Conservation (phyloP, 2,888 invertebrate genomes). For the Frankliniella fusca region DNA sequence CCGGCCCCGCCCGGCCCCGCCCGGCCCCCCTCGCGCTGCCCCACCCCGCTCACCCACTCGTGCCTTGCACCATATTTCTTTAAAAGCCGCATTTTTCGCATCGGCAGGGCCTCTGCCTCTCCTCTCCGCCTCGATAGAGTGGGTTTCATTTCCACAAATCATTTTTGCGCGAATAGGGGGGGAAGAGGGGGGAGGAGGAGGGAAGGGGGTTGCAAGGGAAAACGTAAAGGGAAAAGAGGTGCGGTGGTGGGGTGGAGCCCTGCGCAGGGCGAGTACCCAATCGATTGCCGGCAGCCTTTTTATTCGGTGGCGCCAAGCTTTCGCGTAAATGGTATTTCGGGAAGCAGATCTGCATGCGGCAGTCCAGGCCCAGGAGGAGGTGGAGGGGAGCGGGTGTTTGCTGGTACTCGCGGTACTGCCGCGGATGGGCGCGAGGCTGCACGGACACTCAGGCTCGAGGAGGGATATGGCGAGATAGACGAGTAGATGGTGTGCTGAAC, state of each 20-base stretch:
- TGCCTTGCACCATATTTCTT: neutral
- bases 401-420: too few species aligned
- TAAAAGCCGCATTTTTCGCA: constrained; percentile 17
- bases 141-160: constrained; percentile 25
- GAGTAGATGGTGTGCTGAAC: too few species aligned
- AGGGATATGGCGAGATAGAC: neutral
- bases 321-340: neutral
- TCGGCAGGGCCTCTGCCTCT: constrained; percentile 1
- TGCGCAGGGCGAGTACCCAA: neutral
- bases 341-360: neutral
- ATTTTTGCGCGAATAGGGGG: neutral
- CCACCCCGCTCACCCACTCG: neutral
- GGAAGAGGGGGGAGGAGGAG: too few species aligned
- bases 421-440: too few species aligned
- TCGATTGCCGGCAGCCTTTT: neutral
- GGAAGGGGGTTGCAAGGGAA: too few species aligned
- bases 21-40: neutral
- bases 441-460: neutral
- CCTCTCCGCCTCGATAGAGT: constrained; percentile 1
- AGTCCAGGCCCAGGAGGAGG: neutral
- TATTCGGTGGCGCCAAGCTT: neutral
- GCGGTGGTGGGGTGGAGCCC: neutral
- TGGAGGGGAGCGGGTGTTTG: neutral
- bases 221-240: neutral
- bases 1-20: neutral